These are phyloP conservation scores for Pitangus sulphuratus DNA, from an alignment of 2,797 vertebrate genomes.

Conservation along the genomic window DNA sequence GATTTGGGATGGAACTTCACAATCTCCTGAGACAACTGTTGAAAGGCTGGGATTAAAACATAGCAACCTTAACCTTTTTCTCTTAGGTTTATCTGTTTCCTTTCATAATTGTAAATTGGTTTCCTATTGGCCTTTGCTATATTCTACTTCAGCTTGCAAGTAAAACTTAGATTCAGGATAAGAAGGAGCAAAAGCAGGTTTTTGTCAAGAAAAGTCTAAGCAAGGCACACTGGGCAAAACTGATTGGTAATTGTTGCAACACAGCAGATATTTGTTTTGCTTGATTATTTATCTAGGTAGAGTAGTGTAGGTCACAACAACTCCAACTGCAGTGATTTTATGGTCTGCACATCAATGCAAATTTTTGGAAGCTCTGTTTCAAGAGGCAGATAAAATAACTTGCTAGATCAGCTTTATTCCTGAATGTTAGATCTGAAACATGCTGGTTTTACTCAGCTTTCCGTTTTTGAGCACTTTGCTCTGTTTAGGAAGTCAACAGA, in stretches of 20 bases:
- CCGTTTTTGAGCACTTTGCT: neutral
- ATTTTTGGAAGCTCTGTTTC: conserved; percentile 2
- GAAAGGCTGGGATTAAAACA: neutral
- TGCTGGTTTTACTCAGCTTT: conserved; percentile 16
- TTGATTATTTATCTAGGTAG: neutral
- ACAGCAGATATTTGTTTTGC: neutral
- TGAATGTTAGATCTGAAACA: neutral
- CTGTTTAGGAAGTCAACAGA: neutral
- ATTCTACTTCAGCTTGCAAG: neutral
- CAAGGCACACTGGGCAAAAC: neutral
- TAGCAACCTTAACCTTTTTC: neutral
- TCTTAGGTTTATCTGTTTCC: neutral
- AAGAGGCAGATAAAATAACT: neutral
- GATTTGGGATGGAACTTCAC: neutral
- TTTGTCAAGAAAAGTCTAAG: neutral
- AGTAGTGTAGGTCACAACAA: neutral
- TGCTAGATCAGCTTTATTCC: neutral
- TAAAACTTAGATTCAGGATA: neutral
- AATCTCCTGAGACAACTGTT: neutral
- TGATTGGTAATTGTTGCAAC: neutral
- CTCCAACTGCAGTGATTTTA: neutral
- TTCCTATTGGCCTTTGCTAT: neutral
- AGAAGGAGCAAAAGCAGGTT: neutral
- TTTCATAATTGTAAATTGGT: neutral
- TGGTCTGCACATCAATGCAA: neutral